Percentiles rank a stretch among this genome's conserved stretches.
These are phyloP conservation scores for Chloropsis hardwickii DNA, from an alignment of 2,113 vertebrate species.

Conservation along the genomic window DNA sequence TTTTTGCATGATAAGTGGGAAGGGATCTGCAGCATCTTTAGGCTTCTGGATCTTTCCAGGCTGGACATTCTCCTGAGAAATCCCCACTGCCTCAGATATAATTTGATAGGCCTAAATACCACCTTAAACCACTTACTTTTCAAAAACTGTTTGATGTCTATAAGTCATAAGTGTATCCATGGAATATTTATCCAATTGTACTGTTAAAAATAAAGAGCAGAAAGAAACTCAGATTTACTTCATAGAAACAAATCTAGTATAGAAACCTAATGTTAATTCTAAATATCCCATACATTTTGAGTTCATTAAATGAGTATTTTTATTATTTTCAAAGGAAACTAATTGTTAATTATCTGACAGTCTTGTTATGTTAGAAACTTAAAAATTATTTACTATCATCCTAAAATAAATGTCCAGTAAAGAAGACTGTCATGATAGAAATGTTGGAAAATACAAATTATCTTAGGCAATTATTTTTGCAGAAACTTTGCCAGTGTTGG, in stretches of 20 bases:
- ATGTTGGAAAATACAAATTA: rapidly evolving
- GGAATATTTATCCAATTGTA: neutral
- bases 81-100: neutral
- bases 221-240: neutral
- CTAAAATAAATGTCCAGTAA: neutral
- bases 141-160: neutral
- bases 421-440: neutral
- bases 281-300: neutral
- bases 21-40: neutral
- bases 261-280: neutral
- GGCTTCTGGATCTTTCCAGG: neutral
- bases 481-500: neutral
- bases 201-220: neutral
- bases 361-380: neutral
- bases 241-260: neutral
- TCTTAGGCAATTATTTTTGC: neutral
- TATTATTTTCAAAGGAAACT: neutral
- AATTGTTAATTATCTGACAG: neutral
- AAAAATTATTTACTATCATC: neutral
- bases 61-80: neutral
- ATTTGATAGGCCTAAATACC: neutral
- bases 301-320: neutral
- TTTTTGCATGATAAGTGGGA: neutral
- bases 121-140: neutral
- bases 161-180: neutral